These are phyloP conservation scores for Dichetophora obliterata DNA, from an alignment of 2,888 invertebrate species.

Conservation along the genomic window DNA sequence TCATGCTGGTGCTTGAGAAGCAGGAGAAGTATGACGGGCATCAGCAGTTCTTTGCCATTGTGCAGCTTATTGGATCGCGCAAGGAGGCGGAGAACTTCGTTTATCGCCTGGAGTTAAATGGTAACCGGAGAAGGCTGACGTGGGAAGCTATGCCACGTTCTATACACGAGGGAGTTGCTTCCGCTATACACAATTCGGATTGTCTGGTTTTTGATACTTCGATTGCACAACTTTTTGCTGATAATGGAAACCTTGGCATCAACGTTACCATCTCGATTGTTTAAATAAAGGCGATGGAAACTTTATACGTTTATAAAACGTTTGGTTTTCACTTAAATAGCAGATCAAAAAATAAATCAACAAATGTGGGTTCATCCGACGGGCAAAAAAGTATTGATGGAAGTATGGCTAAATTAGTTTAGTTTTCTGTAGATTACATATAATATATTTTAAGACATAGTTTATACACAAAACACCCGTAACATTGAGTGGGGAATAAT, in stretches of 20 bases:
- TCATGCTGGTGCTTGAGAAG: constrained; percentile 99
- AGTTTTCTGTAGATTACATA: constrained; percentile 18
- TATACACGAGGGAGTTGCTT: constrained; percentile 98
- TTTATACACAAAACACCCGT: background rate
- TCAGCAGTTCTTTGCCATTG: constrained; percentile 97
- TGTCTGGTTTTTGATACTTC: constrained; percentile 99
- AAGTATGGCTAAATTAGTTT: constrained; percentile 26
- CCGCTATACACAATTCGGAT: constrained; percentile 97
- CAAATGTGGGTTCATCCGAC: background rate
- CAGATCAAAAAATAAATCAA: background rate
- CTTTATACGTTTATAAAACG: constrained; percentile 55
- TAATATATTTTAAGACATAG: constrained; percentile 1
- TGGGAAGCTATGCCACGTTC: constrained; percentile 99
- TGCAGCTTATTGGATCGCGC: constrained; percentile 97
- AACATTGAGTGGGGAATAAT: background rate
- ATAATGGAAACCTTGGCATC: constrained; percentile 98
- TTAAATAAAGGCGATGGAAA: constrained; percentile 67
- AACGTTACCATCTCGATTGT: constrained; percentile 98
- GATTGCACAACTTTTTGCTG: constrained; percentile 98
- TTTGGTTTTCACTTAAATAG: constrained; percentile 30
- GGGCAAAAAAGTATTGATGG: constrained; percentile 1
- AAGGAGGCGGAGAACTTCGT: constrained; percentile 99
- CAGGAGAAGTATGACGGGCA: constrained; percentile 98
- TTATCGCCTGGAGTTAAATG: constrained; percentile 96
- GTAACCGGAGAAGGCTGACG: constrained; percentile 91